Evolutionary conservation across 53 echinoderm and acorn worm species (phyloP).

Genomic region (Stichopus horrens): DNA sequence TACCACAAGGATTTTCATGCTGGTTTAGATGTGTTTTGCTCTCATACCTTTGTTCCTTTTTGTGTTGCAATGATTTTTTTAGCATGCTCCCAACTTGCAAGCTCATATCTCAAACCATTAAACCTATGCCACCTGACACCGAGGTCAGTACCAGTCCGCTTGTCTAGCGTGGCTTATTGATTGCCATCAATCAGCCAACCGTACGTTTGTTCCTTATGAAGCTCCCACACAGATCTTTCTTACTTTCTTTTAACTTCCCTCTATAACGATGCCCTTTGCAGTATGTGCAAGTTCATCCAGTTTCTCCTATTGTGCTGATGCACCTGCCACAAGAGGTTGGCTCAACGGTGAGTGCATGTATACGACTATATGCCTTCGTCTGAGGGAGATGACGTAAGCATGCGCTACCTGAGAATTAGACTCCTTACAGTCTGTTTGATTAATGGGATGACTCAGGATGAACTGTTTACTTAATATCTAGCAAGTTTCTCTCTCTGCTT

Average conservation of each 20-base stretch:
- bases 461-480: constrained; percentile 17
- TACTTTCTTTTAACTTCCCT: neutral
- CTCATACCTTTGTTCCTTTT: too few species aligned
- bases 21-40: too few species aligned
- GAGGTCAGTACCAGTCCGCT: constrained; percentile 32
- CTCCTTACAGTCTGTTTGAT: constrained; percentile 19
- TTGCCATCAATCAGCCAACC: constrained; percentile 23
- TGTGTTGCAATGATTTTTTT: constrained; percentile 10
- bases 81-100: neutral
- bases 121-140: constrained; percentile 29
- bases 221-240: neutral
- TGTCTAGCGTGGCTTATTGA: constrained; percentile 34
- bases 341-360: neutral
- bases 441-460: constrained; percentile 34
- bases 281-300: neutral
- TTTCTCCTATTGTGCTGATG: constrained; percentile 3
- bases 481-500: neutral
- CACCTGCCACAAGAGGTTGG: neutral
- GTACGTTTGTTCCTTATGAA: neutral
- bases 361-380: neutral
- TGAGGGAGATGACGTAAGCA: constrained; percentile 13
- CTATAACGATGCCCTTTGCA: constrained; percentile 9
- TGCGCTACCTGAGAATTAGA: constrained; percentile 7
- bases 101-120: constrained; percentile 28
- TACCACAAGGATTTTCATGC: too few species aligned